These are phyloP conservation scores for Jordanella pulchra DNA, from an alignment of 2,797 vertebrate genomes.

Conservation along the genomic window DNA sequence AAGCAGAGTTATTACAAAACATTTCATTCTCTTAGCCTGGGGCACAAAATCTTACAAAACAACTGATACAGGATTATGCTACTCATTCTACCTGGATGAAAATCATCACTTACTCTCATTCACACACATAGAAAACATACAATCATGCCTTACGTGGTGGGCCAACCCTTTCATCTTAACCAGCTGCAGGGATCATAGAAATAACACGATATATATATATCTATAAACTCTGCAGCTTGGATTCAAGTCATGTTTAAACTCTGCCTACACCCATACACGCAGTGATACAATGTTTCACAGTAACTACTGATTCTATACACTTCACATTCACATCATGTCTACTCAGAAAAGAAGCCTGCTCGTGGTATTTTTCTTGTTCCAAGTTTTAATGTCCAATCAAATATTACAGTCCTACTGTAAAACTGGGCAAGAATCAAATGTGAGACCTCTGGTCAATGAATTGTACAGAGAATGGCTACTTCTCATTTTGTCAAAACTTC, in stretches of 20 bases:
- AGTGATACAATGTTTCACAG: conserved; percentile 29
- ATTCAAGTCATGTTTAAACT: conserved; percentile 41
- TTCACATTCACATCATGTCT: conserved; percentile 58
- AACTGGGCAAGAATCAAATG: conserved; percentile 38
- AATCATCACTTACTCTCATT: conserved; percentile 45
- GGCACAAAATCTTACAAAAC: conserved; percentile 50
- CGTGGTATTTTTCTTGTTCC: conserved; percentile 46
- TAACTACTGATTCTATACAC: conserved; percentile 55
- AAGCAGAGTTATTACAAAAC: conserved; percentile 49
- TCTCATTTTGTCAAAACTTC: conserved; percentile 41
- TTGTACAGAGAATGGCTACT: conserved; percentile 39
- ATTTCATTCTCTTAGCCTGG: conserved; percentile 50
- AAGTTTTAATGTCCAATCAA: conserved; percentile 44
- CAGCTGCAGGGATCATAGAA: conserved; percentile 60
- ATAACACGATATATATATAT: conserved; percentile 58
- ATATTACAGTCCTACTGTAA: conserved; percentile 43
- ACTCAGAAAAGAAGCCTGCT: conserved; percentile 57
- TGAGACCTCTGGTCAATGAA: conserved; percentile 40
- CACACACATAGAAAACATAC: conserved; percentile 13
- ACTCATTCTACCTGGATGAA: conserved; percentile 53
- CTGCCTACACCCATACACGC: conserved; percentile 16
- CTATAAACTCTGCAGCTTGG: conserved; percentile 50
- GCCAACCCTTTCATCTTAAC: conserved; percentile 58
- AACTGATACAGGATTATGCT: conserved; percentile 42
- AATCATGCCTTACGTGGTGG: conserved; percentile 11